Evolutionary conservation across 2,888 invertebrate genomes (phyloP), one percentile per base, ranked within the genome.

Genomic region (Cheilosia variabilis): DNA sequence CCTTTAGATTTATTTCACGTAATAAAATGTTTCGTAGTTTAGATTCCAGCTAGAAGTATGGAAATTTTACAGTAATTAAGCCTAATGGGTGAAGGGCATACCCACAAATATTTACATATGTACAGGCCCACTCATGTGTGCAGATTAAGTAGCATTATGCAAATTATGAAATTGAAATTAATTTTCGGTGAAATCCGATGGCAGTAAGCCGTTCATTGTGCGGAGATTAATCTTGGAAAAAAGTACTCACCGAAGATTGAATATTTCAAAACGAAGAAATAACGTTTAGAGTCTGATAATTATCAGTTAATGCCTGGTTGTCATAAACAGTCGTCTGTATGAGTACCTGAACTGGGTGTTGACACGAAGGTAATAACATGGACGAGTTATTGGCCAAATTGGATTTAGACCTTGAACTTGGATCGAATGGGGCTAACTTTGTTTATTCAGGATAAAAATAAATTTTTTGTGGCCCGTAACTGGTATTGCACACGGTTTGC

Each of bases 321-420:
- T 52, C 65, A 52, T 65, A 52, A 65, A 65, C 9, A 22, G 31
- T 31, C 31, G 0, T 27, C 7, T 6, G 6, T 7, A 27, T 6
- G 1, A 27, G 43, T 22, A 31, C n/a, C 7, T 22, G 31, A 43
- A 72, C n/a, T 62, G 10, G 9, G 17, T n/a, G 19, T 53, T 37
- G 52, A 27, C 71, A 72, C 52, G 71, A 60, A 60, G 45, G 50
- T 58, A 62, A 69, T 52, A 24, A 22, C 4, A 2, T 37, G 19
- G 53, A 43, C 24, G 27, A 60, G 60, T 50, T 71, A 37, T 41
- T 58, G 50, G 22, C 72, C 31, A 22, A 62, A 41, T 62, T 72
- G 19, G 43, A 72, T 27, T 41, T 22, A 19, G 52, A 15, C 72
- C 72, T 53, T 62, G 72, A 72, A 62, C 60, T 62, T 43, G 2